Conservation (phyloP, 2,797 vertebrate species). For the Rhabdophis nuchalis region DNA sequence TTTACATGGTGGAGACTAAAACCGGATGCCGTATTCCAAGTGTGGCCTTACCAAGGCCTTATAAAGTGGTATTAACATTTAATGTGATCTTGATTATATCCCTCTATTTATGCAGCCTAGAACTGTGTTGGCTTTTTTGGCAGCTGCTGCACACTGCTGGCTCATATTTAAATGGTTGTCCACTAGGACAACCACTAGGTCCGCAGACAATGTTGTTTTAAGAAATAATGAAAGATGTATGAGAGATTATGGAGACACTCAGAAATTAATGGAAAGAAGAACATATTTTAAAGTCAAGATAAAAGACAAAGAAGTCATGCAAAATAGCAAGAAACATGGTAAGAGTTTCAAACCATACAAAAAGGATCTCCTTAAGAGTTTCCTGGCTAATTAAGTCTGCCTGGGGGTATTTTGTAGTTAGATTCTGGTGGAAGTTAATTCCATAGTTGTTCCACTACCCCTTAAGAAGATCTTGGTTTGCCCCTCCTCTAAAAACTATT, state of each 20-base stretch:
- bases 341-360: background rate
- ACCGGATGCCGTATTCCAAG: too few species aligned
- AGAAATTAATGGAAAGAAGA: background rate
- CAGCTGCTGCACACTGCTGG: too few species aligned
- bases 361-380: background rate
- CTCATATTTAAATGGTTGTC: too few species aligned
- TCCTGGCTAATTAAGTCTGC: background rate
- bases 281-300: background rate
- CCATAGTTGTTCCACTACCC: background rate
- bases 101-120: too few species aligned
- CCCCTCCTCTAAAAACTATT: background rate
- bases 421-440: background rate
- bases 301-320: background rate
- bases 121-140: too few species aligned
- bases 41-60: too few species aligned
- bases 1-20: too few species aligned
- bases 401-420: background rate
- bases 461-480: background rate
- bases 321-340: background rate
- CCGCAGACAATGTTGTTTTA: background rate
- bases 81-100: too few species aligned
- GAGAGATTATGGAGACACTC: background rate
- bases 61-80: too few species aligned
- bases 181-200: background rate
- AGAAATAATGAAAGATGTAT: background rate